These are phyloP conservation scores for Cyclophora punctaria DNA, from an alignment of 2,888 invertebrate genomes.

Conservation along the genomic window DNA sequence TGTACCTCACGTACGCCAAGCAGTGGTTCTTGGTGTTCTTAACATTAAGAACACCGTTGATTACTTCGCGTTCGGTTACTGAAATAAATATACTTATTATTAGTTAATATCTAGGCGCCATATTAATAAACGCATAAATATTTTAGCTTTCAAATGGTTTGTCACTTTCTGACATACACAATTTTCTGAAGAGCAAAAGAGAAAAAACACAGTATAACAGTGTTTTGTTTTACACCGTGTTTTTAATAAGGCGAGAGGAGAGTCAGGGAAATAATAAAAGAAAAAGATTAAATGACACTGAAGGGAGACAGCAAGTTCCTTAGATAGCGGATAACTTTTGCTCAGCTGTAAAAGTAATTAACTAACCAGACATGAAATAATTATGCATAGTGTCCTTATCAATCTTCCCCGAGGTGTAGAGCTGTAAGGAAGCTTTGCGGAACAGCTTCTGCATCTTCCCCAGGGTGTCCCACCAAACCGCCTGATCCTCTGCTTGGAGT, in stretches of 20 bases:
- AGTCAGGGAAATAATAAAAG: too few relatives aligned
- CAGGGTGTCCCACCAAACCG: conserved; percentile 98
- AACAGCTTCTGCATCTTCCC: conserved; percentile 96
- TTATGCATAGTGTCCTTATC: conserved; percentile 96
- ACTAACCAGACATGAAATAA: conserved; percentile 97
- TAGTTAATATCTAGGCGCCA: neutral
- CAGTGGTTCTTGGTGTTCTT: conserved; percentile 97
- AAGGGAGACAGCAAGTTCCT: too few relatives aligned
- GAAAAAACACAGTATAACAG: too few relatives aligned
- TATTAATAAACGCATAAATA: too few relatives aligned
- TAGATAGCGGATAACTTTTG: too few relatives aligned
- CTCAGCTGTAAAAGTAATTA: too few relatives aligned
- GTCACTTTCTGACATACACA: too few relatives aligned
- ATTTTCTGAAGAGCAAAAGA: too few relatives aligned
- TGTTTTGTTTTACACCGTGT: too few relatives aligned
- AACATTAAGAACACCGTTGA: conserved; percentile 94
- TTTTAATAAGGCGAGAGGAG: too few relatives aligned
- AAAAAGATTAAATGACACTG: too few relatives aligned
- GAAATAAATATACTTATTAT: conserved; percentile 18
- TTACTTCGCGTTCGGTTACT: conserved; percentile 99
- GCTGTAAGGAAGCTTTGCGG: conserved; percentile 91
- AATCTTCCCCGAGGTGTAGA: conserved; percentile 88
- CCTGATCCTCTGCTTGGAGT: conserved; percentile 96
- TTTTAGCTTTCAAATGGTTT: too few relatives aligned
- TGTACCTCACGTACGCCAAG: conserved; percentile 94